Base-by-base conservation (phyloP, 2,888 invertebrate species). In the Drosophila setosimentum region DNA sequence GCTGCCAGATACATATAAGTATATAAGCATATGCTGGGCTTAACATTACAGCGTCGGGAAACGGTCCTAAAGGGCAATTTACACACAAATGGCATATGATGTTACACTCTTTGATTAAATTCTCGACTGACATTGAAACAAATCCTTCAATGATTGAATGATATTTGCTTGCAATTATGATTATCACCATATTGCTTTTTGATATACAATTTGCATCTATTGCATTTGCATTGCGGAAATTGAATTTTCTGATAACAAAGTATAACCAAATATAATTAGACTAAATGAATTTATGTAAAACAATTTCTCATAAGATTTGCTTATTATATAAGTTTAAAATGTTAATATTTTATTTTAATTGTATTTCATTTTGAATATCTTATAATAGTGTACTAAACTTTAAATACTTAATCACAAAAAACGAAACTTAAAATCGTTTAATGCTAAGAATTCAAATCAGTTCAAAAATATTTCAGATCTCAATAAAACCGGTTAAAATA, bases 11-110 rank as follows among this genome's bases (percentile, higher is more conserved):
- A 50, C 24, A 68, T 55, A 33, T 6, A 54, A 11, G 18, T 18
- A 37, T n/a, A 50, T 64, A 35, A 82, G 55, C 83, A 88, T 87
- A 84, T 84, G 83, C 73, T 65, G 83, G 68, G 80, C 65, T 68
- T 71, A 68, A 40, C 72, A 66, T 80, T 77, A 75, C 70, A 61
- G 40, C 67, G 70, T 74, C 64, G 62, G 61, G 48, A 74, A 70
- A 53, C 51, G 68, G 70, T 59, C 68, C 59, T 65, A 70, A 70
- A 50, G 70, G 64, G 37, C 80, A 65, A 78, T 78, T 78, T 75
- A 75, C 42, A 37, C 55, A 60, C 53, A 65, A 62, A 53, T 35
- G 37, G 32, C 42, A 21, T 30, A 49, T 13, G 45, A 32, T 49
- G 30, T 30, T 27, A 32, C 45, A 27, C 48, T 57, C 60, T 59